These are phyloP conservation scores for Brachionus paranguensis DNA, from an alignment of 1,140 invertebrate species.

Conservation along the genomic window DNA sequence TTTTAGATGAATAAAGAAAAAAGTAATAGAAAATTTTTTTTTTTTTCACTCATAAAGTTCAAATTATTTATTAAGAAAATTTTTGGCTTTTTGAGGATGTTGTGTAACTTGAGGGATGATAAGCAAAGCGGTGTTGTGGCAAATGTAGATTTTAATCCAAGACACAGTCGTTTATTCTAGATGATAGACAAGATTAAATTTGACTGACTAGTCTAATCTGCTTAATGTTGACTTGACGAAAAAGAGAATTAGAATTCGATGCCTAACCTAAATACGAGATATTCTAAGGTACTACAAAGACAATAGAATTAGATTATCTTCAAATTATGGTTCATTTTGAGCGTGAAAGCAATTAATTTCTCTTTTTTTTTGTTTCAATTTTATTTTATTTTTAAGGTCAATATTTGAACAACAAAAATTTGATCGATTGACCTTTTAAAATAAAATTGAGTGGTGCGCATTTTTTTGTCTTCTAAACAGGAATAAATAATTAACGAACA, in stretches of 20 bases:
- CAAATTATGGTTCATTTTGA: slow-evolving; percentile 19
- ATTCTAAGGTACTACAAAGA: not conserved
- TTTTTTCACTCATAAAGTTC: not conserved
- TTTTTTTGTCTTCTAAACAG: not conserved
- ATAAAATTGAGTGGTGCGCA: not conserved
- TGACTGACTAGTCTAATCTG: not conserved
- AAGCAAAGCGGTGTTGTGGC: not conserved
- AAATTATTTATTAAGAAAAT: not conserved
- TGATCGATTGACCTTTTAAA: not conserved
- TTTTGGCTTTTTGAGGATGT: not conserved
- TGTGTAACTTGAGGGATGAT: not conserved
- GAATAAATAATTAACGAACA: not conserved
- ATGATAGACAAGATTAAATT: slow-evolving; percentile 1
- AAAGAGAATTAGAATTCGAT: not conserved
- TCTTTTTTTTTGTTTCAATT: not conserved
- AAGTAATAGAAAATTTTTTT: not conserved
- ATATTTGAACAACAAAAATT: not conserved
- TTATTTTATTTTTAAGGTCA: not conserved
- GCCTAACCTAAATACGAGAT: not conserved
- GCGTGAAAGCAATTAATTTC: slow-evolving; percentile 1
- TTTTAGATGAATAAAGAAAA: not conserved
- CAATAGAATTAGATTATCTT: slow-evolving; percentile 23
- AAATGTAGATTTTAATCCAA: not conserved
- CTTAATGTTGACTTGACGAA: not conserved
- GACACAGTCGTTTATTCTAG: not conserved